Base-by-base conservation (phyloP, 2,113 vertebrate species). In the Pantherophis guttatus region DNA sequence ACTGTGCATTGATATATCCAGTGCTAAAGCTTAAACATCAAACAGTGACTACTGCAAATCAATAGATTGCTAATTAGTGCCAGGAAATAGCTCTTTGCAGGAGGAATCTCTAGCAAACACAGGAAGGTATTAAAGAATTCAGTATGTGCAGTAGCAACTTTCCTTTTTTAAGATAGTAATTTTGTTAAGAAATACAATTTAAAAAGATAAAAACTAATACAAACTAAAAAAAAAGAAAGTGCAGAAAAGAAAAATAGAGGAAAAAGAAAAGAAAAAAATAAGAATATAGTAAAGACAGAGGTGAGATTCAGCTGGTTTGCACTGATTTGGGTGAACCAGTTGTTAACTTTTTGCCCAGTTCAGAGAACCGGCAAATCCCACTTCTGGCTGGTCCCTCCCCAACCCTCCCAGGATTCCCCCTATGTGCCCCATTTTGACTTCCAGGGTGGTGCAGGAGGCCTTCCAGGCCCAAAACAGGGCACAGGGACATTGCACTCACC, bases 71-170 rank as follows among this genome's bases (percentile, higher is more conserved):
- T 55, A 85, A 75, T 65, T 26, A 54, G 39, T 10, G 17, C 55
- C 92, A 87, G 0, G 0, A 92, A 93, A 50, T 86, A 58, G 53
- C 0, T 0, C 48, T 1, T 44, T 23, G 0, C 39, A 3, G 59
- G 90, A 23, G 62, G 93, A 62, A 44, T 26, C 12, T 29, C 70
- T 13, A 19, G 75, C 39, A 6, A 85, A 88, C 44, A 85, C 2
- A 26, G 44, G 93, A 75, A n/a, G 33, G 29, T 23, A 87, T 6
- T 10, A 57, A 39, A 55, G 90, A 33, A 44, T 75, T 50, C 59
- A 54, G 86, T 44, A 2, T 53, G 15, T 86, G 53, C 13, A 90
- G 87, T 86, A 53, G 26, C 12, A 13, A 44, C 0, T 58, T 93
- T 91, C 81, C 10, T 59, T 13, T 81, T 70, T n/a, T 81, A 8